Conservation (phyloP, 2,888 invertebrate genomes). For the Monochamus alternatus region DNA sequence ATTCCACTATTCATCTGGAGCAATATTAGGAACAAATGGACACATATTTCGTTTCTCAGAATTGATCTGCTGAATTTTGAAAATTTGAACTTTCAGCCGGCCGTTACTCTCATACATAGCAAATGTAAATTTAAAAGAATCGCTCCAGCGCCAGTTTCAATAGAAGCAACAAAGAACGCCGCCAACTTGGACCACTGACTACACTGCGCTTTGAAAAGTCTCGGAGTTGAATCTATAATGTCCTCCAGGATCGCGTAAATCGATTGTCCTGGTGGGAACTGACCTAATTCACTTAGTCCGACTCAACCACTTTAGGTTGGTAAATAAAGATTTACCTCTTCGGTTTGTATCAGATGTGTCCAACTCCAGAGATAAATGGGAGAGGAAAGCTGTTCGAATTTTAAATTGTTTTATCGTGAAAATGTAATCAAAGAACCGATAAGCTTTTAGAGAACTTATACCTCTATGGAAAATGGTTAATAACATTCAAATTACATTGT, state of each 20-base stretch:
- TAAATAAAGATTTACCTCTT: constrained; percentile 48
- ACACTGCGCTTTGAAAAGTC: constrained; percentile 12
- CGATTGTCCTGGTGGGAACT: constrained; percentile 48
- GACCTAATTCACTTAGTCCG: constrained; percentile 51
- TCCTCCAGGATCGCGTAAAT: constrained; percentile 35
- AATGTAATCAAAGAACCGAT: too few species aligned
- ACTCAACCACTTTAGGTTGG: constrained; percentile 41
- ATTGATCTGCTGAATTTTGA: too few species aligned
- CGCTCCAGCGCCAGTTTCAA: constrained; percentile 2
- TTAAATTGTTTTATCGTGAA: neutral
- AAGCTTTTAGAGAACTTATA: too few species aligned
- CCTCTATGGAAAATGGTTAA: too few species aligned
- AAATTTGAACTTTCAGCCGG: constrained; percentile 44
- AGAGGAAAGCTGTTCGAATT: neutral
- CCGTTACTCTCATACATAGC: constrained; percentile 25
- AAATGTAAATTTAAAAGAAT: constrained; percentile 17
- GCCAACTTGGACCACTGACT: neutral
- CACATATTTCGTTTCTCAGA: too few species aligned
- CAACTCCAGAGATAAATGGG: neutral
- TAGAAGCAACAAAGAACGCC: constrained; percentile 27
- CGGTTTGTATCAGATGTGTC: neutral
- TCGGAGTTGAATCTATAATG: constrained; percentile 44
- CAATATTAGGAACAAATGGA: too few species aligned
- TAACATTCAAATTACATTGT: neutral
- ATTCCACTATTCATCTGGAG: too few species aligned